Base-by-base conservation (phyloP, 2,888 invertebrate genomes). In the Cordylochernes scorpioides region DNA sequence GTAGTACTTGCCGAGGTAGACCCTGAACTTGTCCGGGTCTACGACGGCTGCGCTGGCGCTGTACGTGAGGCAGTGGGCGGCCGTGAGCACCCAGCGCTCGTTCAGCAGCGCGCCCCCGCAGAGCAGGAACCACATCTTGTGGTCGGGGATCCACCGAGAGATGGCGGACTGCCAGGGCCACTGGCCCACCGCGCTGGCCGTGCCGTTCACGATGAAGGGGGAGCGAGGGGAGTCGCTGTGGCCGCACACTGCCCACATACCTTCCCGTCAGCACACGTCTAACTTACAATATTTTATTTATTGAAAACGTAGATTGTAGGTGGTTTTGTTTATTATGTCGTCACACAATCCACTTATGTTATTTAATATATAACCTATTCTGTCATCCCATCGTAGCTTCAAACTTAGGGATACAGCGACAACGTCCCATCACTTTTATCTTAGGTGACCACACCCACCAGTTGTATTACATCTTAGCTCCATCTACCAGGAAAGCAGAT, bases 151-250 rank as follows among this genome's bases (percentile, higher is more conserved):
- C 15, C 24, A 31, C 2, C 37, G 18, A 3, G 42, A 35, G 2
- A 41, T 29, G 7, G 35, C 42, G 4, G 24, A 39, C 15, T 42
- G 42, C 43, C 43, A 43, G 5, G 43, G 43, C 43, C 43, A 43
- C 25, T 43, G 43, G 8, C 43, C 42, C 9, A 40, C 28, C 8
- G 38, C 38, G 3, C 39, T 37, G 1, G 38, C 37, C 24, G 33
- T 36, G 3, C 43, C 43, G 16, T 40, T 36, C 6, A 40, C 35
- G 6, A 43, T 37, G 29, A 41, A 43, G n/a, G 40, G 40, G 3
- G 35, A 24, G 5, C 39, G 31, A 6, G 40, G 40, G 6, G 36
- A 38, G 14, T 39, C 38, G 3, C 42, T 42, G 12, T 29, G 22
- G 3, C 43, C 43, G 26, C 43, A 43, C 9, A 41, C 43, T 40